A percentile compares a stretch with the other conserved stretches of the same genome.
phyloP scores from a whole-genome alignment of 2,113 vertebrate genomes.

The Solea solea region DNA sequence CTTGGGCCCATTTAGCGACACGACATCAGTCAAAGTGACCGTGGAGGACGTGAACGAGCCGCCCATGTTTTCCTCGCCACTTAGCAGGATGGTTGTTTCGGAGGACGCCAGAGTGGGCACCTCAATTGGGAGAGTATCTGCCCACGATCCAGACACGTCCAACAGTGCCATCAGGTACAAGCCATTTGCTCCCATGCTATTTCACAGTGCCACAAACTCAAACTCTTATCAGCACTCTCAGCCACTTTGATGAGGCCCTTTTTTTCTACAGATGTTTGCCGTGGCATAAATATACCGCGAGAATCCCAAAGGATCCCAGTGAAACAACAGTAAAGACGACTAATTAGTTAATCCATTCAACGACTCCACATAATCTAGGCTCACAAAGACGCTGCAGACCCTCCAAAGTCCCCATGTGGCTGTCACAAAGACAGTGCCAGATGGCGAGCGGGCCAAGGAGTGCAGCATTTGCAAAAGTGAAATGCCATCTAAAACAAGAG shows the following conservation, averaged over 20 bases:
- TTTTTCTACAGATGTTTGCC: not conserved
- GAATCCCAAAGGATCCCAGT: not conserved
- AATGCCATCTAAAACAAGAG: conserved; percentile 72
- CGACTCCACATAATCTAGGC: conserved; percentile 16
- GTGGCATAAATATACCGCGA: not conserved
- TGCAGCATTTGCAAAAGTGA: conserved; percentile 70
- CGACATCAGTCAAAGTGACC: conserved; percentile 87
- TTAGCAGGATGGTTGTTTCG: conserved; percentile 89
- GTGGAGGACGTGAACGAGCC: conserved; percentile 96
- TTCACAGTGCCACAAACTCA: not conserved
- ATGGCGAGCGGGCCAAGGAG: conserved; percentile 59
- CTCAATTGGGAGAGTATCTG: conserved; percentile 90
- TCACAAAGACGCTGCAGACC: conserved; percentile 19
- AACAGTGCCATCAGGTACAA: conserved; percentile 90
- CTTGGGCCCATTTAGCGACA: conserved; percentile 91
- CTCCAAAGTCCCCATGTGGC: conserved; percentile 17
- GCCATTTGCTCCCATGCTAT: not conserved
- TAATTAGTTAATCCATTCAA: conserved; percentile 6
- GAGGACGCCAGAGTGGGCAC: conserved; percentile 91
- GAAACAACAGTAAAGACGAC: not conserved
- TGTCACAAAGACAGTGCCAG: conserved; percentile 52
- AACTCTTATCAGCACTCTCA: not conserved
- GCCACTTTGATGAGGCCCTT: not conserved
- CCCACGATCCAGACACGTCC: conserved; percentile 91
- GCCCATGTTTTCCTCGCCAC: conserved; percentile 83